Evolutionary conservation across 2,797 vertebrate species (phyloP).

Genomic region (Xyrichtys novacula): DNA sequence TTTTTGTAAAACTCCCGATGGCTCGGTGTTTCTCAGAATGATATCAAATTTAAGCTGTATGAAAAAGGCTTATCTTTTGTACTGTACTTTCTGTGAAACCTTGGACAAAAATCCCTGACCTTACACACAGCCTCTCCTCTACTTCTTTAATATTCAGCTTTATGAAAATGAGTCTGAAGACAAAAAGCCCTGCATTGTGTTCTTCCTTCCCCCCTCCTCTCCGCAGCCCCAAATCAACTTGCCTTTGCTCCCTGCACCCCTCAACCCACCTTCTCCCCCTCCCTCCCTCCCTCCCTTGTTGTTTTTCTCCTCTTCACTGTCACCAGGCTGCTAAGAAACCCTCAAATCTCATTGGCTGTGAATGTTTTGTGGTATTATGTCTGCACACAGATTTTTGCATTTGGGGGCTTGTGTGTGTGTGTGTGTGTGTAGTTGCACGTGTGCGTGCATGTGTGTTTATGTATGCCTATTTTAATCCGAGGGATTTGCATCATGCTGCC

Average conservation of each 20-base stretch:
- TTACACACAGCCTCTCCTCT: conserved; percentile 38
- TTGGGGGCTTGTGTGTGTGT: conserved; percentile 58
- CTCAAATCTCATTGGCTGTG: conserved; percentile 57
- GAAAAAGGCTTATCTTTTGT: conserved; percentile 8
- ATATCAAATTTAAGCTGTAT: conserved; percentile 9
- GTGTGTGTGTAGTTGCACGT: no score
- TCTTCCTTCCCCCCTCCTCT: conserved; percentile 7
- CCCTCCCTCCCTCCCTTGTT: conserved; percentile 34
- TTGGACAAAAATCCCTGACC: conserved; percentile 27
- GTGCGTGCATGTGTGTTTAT: no score
- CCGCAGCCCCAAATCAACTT: conserved; percentile 2
- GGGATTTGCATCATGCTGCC: conserved; percentile 51
- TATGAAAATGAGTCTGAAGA: conserved; percentile 78
- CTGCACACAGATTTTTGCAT: conserved; percentile 68
- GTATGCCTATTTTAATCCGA: conserved; percentile 60
- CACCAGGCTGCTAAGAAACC: conserved; percentile 47
- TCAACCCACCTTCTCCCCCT: conserved; percentile 21
- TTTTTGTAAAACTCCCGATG: no score
- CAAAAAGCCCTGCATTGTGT: conserved; percentile 68
- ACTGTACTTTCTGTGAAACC: conserved; percentile 40
- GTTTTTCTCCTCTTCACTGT: conserved; percentile 49
- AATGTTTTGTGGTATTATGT: conserved; percentile 64
- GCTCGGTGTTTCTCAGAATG: background rate
- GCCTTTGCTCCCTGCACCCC: conserved; percentile 8
- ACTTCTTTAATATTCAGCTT: conserved; percentile 77